These are phyloP conservation scores for Noctuana brunneofusca DNA, from an alignment of 2,888 invertebrate genomes.

Conservation along the genomic window DNA sequence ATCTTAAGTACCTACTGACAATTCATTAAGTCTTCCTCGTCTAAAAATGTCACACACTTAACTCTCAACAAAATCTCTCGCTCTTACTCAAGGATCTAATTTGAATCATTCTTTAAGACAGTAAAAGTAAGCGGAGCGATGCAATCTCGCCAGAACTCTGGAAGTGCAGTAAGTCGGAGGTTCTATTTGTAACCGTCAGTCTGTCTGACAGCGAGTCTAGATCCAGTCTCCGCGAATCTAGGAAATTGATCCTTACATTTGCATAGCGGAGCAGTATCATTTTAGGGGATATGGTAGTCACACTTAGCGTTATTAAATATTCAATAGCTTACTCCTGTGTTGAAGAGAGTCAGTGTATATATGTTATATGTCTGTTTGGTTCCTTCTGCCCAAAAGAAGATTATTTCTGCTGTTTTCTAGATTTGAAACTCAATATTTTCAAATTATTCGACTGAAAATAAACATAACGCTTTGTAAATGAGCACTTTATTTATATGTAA, in stretches of 20 bases:
- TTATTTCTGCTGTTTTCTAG: too few species aligned
- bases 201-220: conserved; percentile 42
- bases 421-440: too few species aligned
- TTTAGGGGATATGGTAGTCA: conserved; percentile 7
- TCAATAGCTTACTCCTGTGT: neutral
- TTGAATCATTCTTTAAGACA: conserved; percentile 39
- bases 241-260: conserved; percentile 65
- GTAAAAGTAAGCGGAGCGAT: conserved; percentile 41
- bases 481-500: too few species aligned
- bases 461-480: too few species aligned
- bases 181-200: conserved; percentile 48
- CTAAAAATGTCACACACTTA: too few species aligned
- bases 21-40: too few species aligned
- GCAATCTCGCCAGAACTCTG: conserved; percentile 43
- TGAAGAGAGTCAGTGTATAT: too few species aligned
- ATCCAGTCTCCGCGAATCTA: conserved; percentile 46
- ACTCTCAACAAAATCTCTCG: neutral
- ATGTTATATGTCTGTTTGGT: too few species aligned
- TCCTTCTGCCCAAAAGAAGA: too few species aligned
- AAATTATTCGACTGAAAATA: too few species aligned
- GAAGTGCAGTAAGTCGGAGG: conserved; percentile 34
- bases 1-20: too few species aligned
- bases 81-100: conserved; percentile 8
- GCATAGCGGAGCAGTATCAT: conserved; percentile 44
- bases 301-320: conserved; percentile 1